Base-by-base conservation (phyloP, 2,797 vertebrate genomes). In the Galagoides demidoff region DNA sequence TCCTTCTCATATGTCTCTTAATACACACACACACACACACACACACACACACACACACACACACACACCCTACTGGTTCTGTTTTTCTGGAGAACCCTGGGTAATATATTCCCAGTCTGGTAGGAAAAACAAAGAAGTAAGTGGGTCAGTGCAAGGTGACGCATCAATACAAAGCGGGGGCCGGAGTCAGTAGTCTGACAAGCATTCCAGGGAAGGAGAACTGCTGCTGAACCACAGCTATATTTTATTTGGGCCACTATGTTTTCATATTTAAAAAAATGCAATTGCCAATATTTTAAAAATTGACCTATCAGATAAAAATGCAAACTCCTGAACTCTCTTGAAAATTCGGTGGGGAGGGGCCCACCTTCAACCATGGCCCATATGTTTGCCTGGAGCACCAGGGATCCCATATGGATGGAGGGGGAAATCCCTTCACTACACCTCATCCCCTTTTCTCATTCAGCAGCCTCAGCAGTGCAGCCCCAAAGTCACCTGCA, bases 371-470 rank as follows among this genome's bases (percentile, higher is more conserved):
- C 29, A 55, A 20, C 23, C 8, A 14, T 0, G 10, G 12, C 17
- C 34, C 29, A 43, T 2, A 3, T 39, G n/a, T 68, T 63, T 59
- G 34, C 13, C 7, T 63, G 45, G n/a, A n/a, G 68, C 27, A 37
- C 19, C 37, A 7, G 3, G 27, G 57, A 2, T 4, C 9, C 27
- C 17, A 0, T 9, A 34, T 0, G 0, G 34, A 37, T 3, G 0
- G 23, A n/a, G 2, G 10, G 0, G 39, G 39, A 5, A 43, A 0
- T 31, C 37, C 49, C 63, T 12, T 8, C 31, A 9, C 5, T 1
- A 12, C 14, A 4, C 4, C 17, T 37, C 5, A 10, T 11, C 27
- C 27, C 2, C 19, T 87, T n/a, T 63, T 52, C 55, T 63, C 70
- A 12, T 43, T 43, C 59, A 3, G 0, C 43, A 17, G 1, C 29